A percentile compares a stretch with the other conserved stretches of the same genome.
Evolutionary conservation across 2,888 invertebrate genomes (phyloP).

Genomic region (Spisula subtruncata): DNA sequence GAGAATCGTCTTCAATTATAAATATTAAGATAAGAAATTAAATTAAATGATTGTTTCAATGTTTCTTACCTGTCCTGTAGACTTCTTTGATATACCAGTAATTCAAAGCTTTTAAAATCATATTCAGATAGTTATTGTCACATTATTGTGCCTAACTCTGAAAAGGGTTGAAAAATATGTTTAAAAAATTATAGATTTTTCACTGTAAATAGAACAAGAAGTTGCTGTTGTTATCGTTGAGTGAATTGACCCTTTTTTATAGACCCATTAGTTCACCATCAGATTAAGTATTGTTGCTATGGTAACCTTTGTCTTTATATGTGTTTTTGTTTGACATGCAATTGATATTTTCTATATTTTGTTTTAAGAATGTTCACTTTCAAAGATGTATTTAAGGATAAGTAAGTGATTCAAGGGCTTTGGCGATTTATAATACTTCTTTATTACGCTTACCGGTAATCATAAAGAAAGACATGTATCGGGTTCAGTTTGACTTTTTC

Average conservation of each 20-base stretch:
- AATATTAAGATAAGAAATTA: no score
- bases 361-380: slow-evolving; percentile 72
- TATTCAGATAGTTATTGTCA: no score
- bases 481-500: no score
- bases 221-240: neutral
- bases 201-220: neutral
- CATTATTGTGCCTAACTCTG: no score
- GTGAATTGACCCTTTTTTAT: neutral
- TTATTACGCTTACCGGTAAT: neutral
- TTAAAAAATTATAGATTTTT: no score
- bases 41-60: no score
- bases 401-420: slow-evolving; percentile 54
- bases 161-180: no score
- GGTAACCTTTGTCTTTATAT: neutral
- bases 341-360: slow-evolving; percentile 38
- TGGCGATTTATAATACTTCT: slow-evolving; percentile 19
- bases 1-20: neutral
- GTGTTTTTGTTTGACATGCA: neutral
- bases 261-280: neutral
- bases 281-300: neutral
- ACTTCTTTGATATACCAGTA: no score
- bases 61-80: no score
- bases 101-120: no score
- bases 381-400: slow-evolving; percentile 71
- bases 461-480: no score